Conservation (phyloP, 2,888 invertebrate genomes). For the Lepidonotus clava region DNA sequence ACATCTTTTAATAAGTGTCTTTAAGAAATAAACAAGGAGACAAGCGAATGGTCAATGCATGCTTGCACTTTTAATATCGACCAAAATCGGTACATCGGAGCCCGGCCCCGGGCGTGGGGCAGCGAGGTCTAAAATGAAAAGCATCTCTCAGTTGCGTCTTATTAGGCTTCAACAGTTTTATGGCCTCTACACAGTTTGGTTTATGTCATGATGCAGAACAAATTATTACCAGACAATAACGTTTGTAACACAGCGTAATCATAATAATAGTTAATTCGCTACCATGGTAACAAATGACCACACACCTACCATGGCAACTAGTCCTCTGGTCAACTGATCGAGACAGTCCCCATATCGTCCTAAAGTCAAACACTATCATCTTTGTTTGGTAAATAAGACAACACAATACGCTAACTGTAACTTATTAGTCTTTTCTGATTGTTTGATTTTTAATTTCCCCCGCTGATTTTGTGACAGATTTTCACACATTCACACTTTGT, state of each 20-base stretch:
- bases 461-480: background rate
- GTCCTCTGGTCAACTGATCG: background rate
- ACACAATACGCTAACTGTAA: background rate
- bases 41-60: slow-evolving; percentile 20
- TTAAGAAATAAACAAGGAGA: too few species aligned
- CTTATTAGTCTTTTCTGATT: background rate
- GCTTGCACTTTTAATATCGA: slow-evolving; percentile 40
- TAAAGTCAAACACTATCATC: background rate
- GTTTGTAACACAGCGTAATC: slow-evolving; percentile 11
- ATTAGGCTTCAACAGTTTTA: slow-evolving; percentile 41
- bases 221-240: slow-evolving; percentile 37
- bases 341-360: background rate
- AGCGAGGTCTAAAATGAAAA: slow-evolving; percentile 30
- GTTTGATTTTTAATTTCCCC: background rate
- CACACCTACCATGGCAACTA: background rate
- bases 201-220: slow-evolving; percentile 14
- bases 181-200: background rate
- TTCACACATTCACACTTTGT: slow-evolving; percentile 35
- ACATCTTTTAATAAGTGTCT: too few species aligned
- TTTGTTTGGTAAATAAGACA: background rate
- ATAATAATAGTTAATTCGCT: background rate
- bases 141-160: slow-evolving; percentile 10
- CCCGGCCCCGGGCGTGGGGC: background rate
- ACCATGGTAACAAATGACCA: slow-evolving; percentile 14
- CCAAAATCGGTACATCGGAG: slow-evolving; percentile 38